phyloP scores from a whole-genome alignment of 1,140 invertebrate species.

The Varroa destructor region DNA sequence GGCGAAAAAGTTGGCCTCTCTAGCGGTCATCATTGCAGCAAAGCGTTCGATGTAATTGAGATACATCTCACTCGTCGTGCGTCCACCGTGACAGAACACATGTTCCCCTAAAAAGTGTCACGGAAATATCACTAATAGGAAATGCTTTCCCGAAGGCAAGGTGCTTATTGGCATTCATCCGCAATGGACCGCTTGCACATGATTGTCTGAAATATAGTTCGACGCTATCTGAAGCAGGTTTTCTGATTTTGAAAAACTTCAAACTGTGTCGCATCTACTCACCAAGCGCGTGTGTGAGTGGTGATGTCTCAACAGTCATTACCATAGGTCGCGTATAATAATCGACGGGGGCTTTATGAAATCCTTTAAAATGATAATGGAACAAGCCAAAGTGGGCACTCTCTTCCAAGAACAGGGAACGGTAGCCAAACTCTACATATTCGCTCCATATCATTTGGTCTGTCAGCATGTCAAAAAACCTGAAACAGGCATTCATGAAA shows the following conservation, averaged over 20 bases:
- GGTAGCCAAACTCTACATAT: slow-evolving; percentile 3
- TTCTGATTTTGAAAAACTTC: too few relatives aligned
- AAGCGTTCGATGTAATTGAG: slow-evolving; percentile 20
- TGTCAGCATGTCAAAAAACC: neutral
- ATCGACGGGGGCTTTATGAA: slow-evolving; percentile 2
- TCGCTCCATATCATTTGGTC: slow-evolving; percentile 25
- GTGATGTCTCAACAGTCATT: slow-evolving; percentile 3
- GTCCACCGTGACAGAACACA: slow-evolving; percentile 6
- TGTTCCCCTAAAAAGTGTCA: neutral
- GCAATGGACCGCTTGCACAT: too few relatives aligned
- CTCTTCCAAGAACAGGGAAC: slow-evolving; percentile 14
- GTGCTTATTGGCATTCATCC: too few relatives aligned
- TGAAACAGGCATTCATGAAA: neutral
- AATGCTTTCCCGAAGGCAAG: too few relatives aligned
- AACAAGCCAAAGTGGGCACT: slow-evolving; percentile 7
- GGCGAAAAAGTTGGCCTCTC: slow-evolving; percentile 22
- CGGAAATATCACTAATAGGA: too few relatives aligned
- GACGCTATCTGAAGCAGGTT: too few relatives aligned
- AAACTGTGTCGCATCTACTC: neutral
- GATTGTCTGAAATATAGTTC: too few relatives aligned
- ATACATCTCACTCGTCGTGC: slow-evolving; percentile 26
- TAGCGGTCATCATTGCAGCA: slow-evolving; percentile 1
- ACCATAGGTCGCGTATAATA: slow-evolving; percentile 14
- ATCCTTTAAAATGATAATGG: slow-evolving; percentile 24
- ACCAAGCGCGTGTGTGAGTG: neutral